Evolutionary conservation across 2,797 vertebrate species (phyloP).

Genomic region (Fringilla coelebs): DNA sequence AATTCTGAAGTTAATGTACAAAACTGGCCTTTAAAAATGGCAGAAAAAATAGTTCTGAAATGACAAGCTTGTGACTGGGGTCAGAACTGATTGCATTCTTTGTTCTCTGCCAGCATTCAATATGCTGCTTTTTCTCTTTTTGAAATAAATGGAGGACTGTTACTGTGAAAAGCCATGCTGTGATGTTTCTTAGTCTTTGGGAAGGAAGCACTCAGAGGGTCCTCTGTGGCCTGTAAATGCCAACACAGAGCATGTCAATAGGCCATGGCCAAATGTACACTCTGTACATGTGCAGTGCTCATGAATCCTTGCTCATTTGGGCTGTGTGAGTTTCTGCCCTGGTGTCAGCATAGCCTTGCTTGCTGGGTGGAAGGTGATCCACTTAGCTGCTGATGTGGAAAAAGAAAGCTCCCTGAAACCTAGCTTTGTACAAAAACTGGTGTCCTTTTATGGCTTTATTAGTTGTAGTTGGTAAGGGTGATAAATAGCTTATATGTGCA

Average conservation of each 20-base stretch:
- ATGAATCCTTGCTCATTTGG: not conserved
- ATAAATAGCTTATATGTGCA: not conserved
- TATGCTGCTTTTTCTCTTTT: not conserved
- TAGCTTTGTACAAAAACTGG: not conserved
- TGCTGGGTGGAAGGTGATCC: not conserved
- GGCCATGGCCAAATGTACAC: not conserved
- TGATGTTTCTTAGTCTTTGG: not conserved
- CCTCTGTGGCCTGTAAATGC: not conserved
- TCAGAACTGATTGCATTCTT: not conserved
- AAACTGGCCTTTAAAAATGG: not conserved
- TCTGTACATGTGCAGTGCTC: rapidly evolving
- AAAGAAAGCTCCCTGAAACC: not conserved
- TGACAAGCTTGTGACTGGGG: not conserved
- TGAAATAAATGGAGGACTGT: not conserved
- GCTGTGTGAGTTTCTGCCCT: not conserved
- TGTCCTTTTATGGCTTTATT: not conserved
- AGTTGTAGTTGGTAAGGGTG: not conserved
- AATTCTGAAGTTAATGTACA: not conserved
- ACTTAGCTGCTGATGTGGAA: not conserved
- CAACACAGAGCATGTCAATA: not conserved
- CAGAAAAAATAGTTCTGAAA: not conserved
- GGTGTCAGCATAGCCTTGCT: not conserved
- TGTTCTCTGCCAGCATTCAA: not conserved
- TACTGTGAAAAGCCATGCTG: not conserved
- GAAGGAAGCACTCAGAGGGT: not conserved